These are phyloP conservation scores for Tauraco erythrolophus DNA, from an alignment of 2,113 vertebrate genomes.

Conservation along the genomic window DNA sequence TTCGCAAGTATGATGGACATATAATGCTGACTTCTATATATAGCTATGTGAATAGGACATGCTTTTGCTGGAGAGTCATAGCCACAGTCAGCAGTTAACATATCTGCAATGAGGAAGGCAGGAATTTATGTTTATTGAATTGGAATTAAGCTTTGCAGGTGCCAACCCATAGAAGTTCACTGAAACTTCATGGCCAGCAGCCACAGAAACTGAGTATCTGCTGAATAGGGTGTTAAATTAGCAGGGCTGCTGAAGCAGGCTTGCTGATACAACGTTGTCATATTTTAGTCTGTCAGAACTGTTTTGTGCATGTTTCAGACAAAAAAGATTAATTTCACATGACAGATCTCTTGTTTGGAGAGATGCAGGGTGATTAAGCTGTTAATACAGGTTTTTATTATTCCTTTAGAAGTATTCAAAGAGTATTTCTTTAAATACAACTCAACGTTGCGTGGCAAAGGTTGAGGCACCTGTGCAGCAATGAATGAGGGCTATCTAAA, in stretches of 20 bases:
- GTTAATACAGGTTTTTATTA: constrained; percentile 36
- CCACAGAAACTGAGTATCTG: constrained; percentile 69
- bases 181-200: constrained; percentile 54
- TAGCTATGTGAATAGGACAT: not conserved
- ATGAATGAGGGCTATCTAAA: constrained; percentile 68
- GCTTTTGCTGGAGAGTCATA: not conserved
- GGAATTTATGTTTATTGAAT: constrained; percentile 58
- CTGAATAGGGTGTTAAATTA: constrained; percentile 74
- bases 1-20: not conserved
- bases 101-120: constrained; percentile 21
- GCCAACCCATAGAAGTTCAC: constrained; percentile 59
- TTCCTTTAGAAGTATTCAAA: constrained; percentile 55
- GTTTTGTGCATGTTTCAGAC: constrained; percentile 41
- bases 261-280: constrained; percentile 59
- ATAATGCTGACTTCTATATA: constrained; percentile 6
- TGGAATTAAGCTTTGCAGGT: constrained; percentile 49
- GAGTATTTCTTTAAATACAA: constrained; percentile 62
- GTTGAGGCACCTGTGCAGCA: constrained; percentile 70
- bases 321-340: constrained; percentile 44
- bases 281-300: constrained; percentile 42
- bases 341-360: constrained; percentile 37
- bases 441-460: constrained; percentile 56
- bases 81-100: constrained; percentile 2
- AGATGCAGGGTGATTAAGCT: constrained; percentile 38
- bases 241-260: constrained; percentile 50